Percentiles rank a stretch among this genome's conserved stretches.
Conservation (phyloP, 2,113 vertebrate species). For the Loxodonta africana region DNA sequence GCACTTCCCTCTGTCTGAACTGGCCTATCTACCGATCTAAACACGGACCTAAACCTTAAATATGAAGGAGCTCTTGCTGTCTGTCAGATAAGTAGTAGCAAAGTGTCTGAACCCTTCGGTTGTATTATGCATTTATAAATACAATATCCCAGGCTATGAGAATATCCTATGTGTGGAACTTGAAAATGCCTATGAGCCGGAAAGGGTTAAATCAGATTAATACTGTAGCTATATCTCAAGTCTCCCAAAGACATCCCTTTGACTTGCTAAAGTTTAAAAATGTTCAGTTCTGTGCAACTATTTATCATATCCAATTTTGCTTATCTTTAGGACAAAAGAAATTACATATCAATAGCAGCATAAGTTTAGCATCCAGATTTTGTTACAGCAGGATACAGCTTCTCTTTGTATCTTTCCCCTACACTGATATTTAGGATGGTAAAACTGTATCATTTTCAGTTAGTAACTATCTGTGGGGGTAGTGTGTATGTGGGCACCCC, state of each 20-base stretch:
- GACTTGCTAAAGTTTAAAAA: neutral
- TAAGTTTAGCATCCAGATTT: neutral
- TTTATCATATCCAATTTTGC: neutral
- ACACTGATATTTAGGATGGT: neutral
- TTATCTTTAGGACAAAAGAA: slow-evolving; percentile 20
- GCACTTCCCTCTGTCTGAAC: neutral
- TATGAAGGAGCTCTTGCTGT: no score
- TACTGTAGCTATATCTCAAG: neutral
- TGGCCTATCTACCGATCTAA: no score
- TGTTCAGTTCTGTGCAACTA: neutral
- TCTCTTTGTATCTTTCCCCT: slow-evolving; percentile 20
- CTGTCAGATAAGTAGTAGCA: rapidly evolving
- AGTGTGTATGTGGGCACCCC: neutral
- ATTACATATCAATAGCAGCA: neutral
- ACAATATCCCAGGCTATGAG: neutral
- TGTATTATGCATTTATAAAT: neutral
- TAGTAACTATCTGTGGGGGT: neutral
- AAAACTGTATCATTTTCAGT: neutral
- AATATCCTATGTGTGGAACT: neutral
- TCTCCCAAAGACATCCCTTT: neutral
- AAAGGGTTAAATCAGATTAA: neutral
- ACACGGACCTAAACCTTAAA: rapidly evolving
- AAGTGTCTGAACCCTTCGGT: neutral
- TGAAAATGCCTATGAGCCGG: neutral
- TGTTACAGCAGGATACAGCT: neutral